Evolutionary conservation across 1,140 invertebrate genomes (phyloP).

Genomic region (Chlorops oryzae): DNA sequence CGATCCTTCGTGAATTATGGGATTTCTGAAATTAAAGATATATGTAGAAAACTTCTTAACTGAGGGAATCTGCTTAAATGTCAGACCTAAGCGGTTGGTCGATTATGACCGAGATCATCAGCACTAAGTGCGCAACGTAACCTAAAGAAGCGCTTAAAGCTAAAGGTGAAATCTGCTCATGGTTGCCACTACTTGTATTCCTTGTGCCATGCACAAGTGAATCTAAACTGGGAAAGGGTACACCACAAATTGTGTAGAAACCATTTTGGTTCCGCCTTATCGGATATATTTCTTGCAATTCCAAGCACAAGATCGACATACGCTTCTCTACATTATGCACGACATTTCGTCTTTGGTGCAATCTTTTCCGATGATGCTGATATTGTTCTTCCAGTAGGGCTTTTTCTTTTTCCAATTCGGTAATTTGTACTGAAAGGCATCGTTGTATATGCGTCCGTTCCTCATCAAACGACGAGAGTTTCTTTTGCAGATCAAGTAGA

Average conservation of each 20-base stretch:
- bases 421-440: background rate
- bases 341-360: conserved; percentile 20
- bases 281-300: conserved; percentile 51
- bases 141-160: conserved; percentile 71
- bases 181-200: conserved; percentile 19
- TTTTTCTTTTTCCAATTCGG: conserved; percentile 10
- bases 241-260: conserved; percentile 61
- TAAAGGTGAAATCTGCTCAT: conserved; percentile 53
- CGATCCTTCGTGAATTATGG: conserved; percentile 69
- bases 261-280: conserved; percentile 32
- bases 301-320: conserved; percentile 44
- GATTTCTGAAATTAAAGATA: conserved; percentile 48
- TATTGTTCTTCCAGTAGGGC: conserved; percentile 5
- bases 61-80: background rate
- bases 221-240: conserved; percentile 71
- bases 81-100: conserved; percentile 67
- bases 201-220: conserved; percentile 30
- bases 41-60: background rate
- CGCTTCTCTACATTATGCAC: conserved; percentile 27
- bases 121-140: conserved; percentile 70
- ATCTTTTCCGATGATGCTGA: background rate
- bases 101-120: conserved; percentile 73
- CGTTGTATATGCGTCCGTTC: conserved; percentile 1
- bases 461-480: conserved; percentile 14
- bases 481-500: conserved; percentile 38